Percentiles rank a stretch among this genome's conserved stretches.
Conservation (phyloP, 2,113 vertebrate genomes). For the Hemiscyllium ocellatum region DNA sequence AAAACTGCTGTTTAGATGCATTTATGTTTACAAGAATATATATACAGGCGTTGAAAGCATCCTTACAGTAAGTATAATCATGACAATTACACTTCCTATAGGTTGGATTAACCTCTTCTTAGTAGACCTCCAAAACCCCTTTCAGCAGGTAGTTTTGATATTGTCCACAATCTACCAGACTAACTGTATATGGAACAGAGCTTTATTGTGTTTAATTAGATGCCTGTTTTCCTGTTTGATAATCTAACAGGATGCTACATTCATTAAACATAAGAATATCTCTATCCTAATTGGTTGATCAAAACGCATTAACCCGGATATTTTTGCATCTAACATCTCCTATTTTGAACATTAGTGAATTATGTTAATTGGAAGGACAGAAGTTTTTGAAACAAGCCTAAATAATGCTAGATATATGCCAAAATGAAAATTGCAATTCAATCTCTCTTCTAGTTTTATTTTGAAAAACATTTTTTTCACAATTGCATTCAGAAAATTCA, state of each 20-base stretch:
- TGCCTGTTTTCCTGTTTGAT: not conserved
- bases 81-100: not conserved
- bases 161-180: not conserved
- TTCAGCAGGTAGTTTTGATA: not conserved
- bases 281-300: not conserved
- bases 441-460: not conserved
- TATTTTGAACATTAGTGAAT: not conserved
- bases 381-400: not conserved
- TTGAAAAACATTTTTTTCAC: not conserved
- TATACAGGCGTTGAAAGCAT: not conserved
- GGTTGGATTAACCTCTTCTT: not conserved
- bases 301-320: not conserved
- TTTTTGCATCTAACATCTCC: not conserved
- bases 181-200: not conserved
- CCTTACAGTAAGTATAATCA: not conserved
- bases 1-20: not conserved
- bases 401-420: not conserved
- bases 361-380: not conserved
- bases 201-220: not conserved
- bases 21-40: not conserved
- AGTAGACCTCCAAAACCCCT: not conserved
- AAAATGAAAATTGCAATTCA: not conserved
- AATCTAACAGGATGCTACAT: not conserved
- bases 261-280: not conserved
- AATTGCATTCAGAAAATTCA: not conserved